A percentile compares a stretch with the other conserved stretches of the same genome.
Evolutionary conservation across 2,113 vertebrate species (phyloP).

Genomic region (Phaetusa simplex): DNA sequence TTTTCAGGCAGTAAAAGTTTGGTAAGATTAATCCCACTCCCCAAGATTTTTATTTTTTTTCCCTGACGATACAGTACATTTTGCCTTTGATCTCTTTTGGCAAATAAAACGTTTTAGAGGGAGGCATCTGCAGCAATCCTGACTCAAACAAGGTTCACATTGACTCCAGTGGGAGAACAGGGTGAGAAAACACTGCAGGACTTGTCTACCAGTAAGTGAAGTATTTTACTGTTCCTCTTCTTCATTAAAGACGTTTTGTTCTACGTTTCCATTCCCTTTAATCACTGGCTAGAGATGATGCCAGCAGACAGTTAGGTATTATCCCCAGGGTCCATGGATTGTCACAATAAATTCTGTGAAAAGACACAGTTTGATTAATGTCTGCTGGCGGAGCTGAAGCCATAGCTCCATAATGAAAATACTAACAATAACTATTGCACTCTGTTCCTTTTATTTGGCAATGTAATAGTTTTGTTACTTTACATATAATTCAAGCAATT

Average conservation of each 20-base stretch:
- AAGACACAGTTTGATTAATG: background rate
- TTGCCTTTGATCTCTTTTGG: background rate
- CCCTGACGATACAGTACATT: background rate
- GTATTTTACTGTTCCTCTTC: background rate
- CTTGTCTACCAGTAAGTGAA: background rate
- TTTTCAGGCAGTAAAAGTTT: background rate
- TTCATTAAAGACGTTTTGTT: conserved; percentile 9
- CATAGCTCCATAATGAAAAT: background rate
- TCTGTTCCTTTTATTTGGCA: background rate
- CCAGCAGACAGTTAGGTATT: conserved; percentile 30
- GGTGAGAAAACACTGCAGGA: background rate
- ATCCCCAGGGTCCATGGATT: background rate
- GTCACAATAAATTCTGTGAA: conserved; percentile 37
- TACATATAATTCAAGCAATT: background rate
- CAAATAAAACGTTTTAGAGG: background rate
- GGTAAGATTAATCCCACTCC: background rate
- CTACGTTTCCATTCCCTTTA: conserved; percentile 25
- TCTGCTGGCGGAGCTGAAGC: background rate
- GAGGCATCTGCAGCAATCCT: background rate
- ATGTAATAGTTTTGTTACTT: background rate
- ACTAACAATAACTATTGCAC: background rate
- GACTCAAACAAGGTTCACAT: background rate
- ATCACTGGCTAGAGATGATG: background rate
- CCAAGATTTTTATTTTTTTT: background rate
- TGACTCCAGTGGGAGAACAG: background rate